Conservation (phyloP, 2,797 vertebrate genomes). For the Poecilia picta region DNA sequence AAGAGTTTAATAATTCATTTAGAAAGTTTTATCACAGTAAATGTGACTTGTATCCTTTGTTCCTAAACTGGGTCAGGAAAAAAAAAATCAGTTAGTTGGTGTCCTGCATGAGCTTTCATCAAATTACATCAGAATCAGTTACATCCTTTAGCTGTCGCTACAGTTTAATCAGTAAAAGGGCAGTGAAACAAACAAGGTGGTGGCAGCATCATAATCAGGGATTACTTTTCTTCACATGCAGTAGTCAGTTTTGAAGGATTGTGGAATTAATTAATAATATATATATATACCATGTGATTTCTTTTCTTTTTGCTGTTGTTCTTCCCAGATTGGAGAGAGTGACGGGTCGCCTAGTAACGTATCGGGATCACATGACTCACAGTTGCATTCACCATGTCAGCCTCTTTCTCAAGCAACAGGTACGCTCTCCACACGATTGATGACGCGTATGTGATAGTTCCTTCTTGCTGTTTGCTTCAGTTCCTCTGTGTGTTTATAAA, state of each 20-base stretch:
- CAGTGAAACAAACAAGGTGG: background rate
- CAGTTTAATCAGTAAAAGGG: background rate
- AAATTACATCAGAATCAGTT: background rate
- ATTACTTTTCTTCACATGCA: background rate
- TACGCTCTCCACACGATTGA: slow-evolving; percentile 49
- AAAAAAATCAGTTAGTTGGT: background rate
- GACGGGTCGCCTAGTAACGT: slow-evolving; percentile 86
- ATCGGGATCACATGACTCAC: slow-evolving; percentile 88
- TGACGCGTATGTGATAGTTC: background rate
- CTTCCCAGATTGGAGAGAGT: slow-evolving; percentile 86
- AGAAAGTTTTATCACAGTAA: background rate
- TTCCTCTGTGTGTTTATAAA: slow-evolving; percentile 39
- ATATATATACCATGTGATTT: background rate
- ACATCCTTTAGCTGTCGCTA: background rate
- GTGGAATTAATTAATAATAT: background rate
- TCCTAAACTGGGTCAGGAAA: background rate
- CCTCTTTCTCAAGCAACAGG: slow-evolving; percentile 92
- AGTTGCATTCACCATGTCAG: slow-evolving; percentile 83
- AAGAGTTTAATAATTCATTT: background rate
- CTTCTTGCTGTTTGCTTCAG: background rate
- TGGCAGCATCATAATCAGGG: background rate
- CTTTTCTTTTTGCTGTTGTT: background rate
- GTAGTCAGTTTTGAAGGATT: background rate
- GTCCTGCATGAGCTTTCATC: background rate
- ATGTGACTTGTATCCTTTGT: background rate